Evolutionary conservation across 2,113 vertebrate genomes (phyloP).

Genomic region (Puntigrus tetrazona): DNA sequence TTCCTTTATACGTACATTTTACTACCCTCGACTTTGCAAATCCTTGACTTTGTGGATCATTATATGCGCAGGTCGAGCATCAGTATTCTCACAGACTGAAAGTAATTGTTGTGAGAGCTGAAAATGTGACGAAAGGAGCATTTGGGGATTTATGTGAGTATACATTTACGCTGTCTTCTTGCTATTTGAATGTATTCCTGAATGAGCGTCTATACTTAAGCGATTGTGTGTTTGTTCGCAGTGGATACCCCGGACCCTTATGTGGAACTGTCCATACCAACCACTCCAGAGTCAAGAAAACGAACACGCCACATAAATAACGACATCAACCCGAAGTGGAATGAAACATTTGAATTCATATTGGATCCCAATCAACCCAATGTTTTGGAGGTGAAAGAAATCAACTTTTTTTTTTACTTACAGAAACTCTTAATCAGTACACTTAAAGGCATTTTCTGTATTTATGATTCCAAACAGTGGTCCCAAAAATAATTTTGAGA

Average conservation of each 20-base stretch:
- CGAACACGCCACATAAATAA: conserved; percentile 92
- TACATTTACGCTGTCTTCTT: background rate
- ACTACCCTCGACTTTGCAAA: background rate
- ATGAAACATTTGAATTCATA: conserved; percentile 92
- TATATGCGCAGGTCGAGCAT: conserved; percentile 87
- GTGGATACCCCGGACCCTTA: conserved; percentile 99
- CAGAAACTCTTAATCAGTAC: too few species aligned
- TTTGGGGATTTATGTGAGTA: conserved; percentile 95
- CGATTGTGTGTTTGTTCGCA: conserved; percentile 60
- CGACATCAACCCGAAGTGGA: conserved; percentile 89
- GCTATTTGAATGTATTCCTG: background rate
- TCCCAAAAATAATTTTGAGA: background rate
- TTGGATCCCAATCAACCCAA: conserved; percentile 93
- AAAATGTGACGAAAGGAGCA: conserved; percentile 92
- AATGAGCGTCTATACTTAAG: background rate
- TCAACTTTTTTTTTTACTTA: background rate
- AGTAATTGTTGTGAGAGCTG: conserved; percentile 84
- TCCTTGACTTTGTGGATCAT: background rate
- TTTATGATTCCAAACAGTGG: too few species aligned
- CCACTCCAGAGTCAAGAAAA: conserved; percentile 90
- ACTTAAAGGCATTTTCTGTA: too few species aligned
- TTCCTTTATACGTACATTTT: conserved; percentile 12
- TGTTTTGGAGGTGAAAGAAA: conserved; percentile 81
- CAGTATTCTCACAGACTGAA: conserved; percentile 92
- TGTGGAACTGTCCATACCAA: conserved; percentile 90